Conservation (phyloP, 2,888 invertebrate species). For the Sylvicola cinctus region DNA sequence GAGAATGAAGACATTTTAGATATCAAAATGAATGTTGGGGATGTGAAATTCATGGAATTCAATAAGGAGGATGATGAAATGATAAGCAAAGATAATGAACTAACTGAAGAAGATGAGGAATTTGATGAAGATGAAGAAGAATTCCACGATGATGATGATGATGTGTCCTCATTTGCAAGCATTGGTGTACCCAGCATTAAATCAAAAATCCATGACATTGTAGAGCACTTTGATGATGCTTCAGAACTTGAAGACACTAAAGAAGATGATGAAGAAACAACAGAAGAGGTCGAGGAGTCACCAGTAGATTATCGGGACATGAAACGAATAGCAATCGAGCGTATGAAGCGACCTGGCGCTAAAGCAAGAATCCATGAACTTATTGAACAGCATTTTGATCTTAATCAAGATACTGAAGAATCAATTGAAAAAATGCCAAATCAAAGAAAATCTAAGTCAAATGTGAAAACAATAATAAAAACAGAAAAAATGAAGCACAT, state of each 20-base stretch:
- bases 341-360: no score
- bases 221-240: no score
- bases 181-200: no score
- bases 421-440: not conserved
- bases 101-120: slow-evolving; percentile 1
- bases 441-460: slow-evolving; percentile 6
- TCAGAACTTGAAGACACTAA: slow-evolving; percentile 6
- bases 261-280: slow-evolving; percentile 10
- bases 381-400: not conserved
- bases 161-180: no score
- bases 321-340: slow-evolving; percentile 3
- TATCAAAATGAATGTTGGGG: no score
- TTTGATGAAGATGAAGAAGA: slow-evolving; percentile 3
- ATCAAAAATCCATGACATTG: no score
- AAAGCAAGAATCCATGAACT: not conserved
- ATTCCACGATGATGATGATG: not conserved
- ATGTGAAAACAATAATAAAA: slow-evolving; percentile 17
- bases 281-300: not conserved
- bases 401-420: slow-evolving; percentile 2
- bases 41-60: no score
- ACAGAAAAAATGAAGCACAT: slow-evolving; percentile 25
- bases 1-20: slow-evolving; percentile 1
- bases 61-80: no score
- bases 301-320: slow-evolving; percentile 1
- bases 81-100: not conserved